Evolutionary conservation across 2,888 invertebrate genomes (phyloP).

Genomic region (Pegoplata infirma): DNA sequence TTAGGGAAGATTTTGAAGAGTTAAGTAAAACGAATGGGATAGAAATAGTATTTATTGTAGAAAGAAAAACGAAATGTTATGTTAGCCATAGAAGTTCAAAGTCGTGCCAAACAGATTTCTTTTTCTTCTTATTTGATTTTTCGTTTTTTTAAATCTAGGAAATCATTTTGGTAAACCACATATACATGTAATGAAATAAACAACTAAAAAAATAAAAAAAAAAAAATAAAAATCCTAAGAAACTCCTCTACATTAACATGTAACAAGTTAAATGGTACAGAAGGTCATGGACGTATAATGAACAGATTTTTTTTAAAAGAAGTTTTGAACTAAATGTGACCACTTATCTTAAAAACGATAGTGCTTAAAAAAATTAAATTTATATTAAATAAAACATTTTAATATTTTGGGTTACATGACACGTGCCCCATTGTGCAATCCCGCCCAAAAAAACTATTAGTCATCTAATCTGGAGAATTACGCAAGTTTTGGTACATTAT

Average conservation of each 20-base stretch:
- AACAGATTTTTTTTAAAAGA: background rate
- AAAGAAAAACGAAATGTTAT: constrained; percentile 46
- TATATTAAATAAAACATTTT: no score
- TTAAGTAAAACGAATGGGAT: background rate
- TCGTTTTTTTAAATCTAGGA: constrained; percentile 33
- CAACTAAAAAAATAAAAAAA: no score
- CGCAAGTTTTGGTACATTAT: no score
- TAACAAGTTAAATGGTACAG: constrained; percentile 52
- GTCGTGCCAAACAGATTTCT: constrained; percentile 65
- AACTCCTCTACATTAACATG: constrained; percentile 49
- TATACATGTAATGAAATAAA: background rate
- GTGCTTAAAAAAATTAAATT: no score
- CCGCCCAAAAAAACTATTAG: no score
- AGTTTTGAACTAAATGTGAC: background rate
- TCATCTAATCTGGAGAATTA: no score
- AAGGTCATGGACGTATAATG: constrained; percentile 60
- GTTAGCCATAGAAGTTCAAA: constrained; percentile 64
- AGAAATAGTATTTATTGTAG: background rate
- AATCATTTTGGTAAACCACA: constrained; percentile 22
- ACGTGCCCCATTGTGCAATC: no score
- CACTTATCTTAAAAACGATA: no score
- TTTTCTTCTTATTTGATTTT: constrained; percentile 35
- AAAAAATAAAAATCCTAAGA: background rate
- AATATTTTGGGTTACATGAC: no score
- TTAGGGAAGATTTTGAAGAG: background rate